Conservation (phyloP, 1,140 invertebrate genomes). For the Drosophila bocqueti region DNA sequence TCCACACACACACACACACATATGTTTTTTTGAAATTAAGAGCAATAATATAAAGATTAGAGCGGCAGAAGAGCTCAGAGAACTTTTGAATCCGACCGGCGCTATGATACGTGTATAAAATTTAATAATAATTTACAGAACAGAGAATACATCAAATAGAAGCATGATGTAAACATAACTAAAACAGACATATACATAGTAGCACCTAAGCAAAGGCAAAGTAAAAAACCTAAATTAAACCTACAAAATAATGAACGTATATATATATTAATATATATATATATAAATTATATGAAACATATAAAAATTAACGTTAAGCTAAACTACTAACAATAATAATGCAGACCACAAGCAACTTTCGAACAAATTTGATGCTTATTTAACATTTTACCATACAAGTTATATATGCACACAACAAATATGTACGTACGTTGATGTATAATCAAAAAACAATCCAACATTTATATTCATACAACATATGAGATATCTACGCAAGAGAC, state of each 20-base stretch:
- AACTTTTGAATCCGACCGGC: constrained; percentile 71
- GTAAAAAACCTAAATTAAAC: constrained; percentile 51
- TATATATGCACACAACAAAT: constrained; percentile 88
- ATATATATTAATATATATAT: constrained; percentile 7
- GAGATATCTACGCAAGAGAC: constrained; percentile 85
- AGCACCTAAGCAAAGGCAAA: constrained; percentile 58
- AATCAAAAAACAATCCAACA: constrained; percentile 89
- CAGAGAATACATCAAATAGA: constrained; percentile 45
- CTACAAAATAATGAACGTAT: constrained; percentile 52
- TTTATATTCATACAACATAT: constrained; percentile 69
- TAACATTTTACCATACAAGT: constrained; percentile 86
- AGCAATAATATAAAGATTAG: constrained; percentile 67
- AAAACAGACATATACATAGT: constrained; percentile 58
- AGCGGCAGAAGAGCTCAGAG: constrained; percentile 49
- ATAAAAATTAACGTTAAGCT: constrained; percentile 88
- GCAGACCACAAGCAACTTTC: constrained; percentile 95
- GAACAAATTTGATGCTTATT: constrained; percentile 96
- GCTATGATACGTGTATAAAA: constrained; percentile 67
- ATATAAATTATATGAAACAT: constrained; percentile 87
- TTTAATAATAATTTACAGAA: constrained; percentile 35
- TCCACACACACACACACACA: constrained; percentile 20
- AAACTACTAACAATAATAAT: constrained; percentile 89
- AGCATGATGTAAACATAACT: constrained; percentile 40
- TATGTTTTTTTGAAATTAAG: constrained; percentile 48
- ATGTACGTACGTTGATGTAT: constrained; percentile 88